phyloP scores from a whole-genome alignment of 2,888 invertebrate species.

The Chironomus tentans region DNA sequence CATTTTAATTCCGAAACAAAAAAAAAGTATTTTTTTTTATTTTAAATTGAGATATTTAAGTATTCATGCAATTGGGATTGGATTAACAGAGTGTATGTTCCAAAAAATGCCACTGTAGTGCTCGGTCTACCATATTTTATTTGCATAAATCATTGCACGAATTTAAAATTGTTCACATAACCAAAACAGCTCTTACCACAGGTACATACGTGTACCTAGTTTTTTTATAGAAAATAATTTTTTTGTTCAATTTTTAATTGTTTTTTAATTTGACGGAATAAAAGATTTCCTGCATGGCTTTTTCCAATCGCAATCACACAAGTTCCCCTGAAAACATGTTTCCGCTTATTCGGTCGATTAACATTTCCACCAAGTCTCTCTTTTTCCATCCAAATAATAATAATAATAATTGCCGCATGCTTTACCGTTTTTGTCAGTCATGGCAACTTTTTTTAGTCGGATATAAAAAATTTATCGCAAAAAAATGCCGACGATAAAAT shows the following conservation, averaged over 20 bases:
- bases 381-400: background rate
- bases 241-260: slow-evolving; percentile 11
- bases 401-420: background rate
- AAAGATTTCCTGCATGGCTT: slow-evolving; percentile 19
- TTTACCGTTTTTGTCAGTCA: background rate
- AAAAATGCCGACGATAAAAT: background rate
- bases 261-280: slow-evolving; percentile 19
- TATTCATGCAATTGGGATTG: background rate
- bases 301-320: background rate
- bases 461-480: background rate
- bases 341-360: slow-evolving; percentile 23
- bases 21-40: background rate
- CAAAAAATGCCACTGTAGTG: too few species aligned
- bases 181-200: too few species aligned
- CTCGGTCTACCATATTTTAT: too few species aligned
- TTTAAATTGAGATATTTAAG: background rate
- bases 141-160: too few species aligned
- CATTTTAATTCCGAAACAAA: background rate
- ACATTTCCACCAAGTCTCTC: background rate
- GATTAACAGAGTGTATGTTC: too few species aligned
- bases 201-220: too few species aligned
- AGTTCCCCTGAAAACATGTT: slow-evolving; percentile 4
- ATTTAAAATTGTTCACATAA: too few species aligned
- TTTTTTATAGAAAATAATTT: background rate
- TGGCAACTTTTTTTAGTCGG: background rate